Base-by-base conservation (phyloP, 1,140 invertebrate species). In the Apocrypta bakeri region DNA sequence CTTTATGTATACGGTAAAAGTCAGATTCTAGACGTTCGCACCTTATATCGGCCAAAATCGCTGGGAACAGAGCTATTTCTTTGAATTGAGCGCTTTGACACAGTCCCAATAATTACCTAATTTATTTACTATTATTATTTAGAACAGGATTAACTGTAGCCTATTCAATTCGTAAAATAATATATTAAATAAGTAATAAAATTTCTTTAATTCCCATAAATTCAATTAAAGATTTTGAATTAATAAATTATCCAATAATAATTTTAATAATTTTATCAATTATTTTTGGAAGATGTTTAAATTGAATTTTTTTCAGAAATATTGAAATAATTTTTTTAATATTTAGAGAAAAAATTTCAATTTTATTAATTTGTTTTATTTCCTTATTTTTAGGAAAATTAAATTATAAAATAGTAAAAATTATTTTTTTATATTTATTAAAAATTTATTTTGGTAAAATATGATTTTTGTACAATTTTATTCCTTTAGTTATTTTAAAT, bases 121-220 rank as follows among this genome's bases (percentile, higher is more conserved):
- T 24, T 24, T 64, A 64, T 64, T 27, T 64, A 9, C 27, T 94
- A 82, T 91, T 92, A 91, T 92, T 92, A 92, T 80, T 94, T 86
- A 92, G 91, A 33, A 93, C 91, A 9, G 24, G 24, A 27, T n/a
- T 76, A n/a, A 76, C 56, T 11, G 14, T 76, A 2, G 4, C 24
- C 9, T 76, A 64, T 37, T 31, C 24, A 9, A 33, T 76, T 25
- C 56, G 56, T 33, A 33, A 33, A 64, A 24, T 76, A 24, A n/a
- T 64, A 11, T 75, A 91, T 92, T n/a, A 91, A 94, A 87, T 94
- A 93, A 7, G 90, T 93, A 72, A 89, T 37, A 86, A 87, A 89
- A 69, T 88, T 94, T 89, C 93, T 93, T 37, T 4, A 4, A 8
- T 92, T 94, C 89, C 82, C 92, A 87, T 93, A 91, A 37, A n/a